phyloP scores from a whole-genome alignment of 2,797 vertebrate genomes.

The Bufotes viridis region DNA sequence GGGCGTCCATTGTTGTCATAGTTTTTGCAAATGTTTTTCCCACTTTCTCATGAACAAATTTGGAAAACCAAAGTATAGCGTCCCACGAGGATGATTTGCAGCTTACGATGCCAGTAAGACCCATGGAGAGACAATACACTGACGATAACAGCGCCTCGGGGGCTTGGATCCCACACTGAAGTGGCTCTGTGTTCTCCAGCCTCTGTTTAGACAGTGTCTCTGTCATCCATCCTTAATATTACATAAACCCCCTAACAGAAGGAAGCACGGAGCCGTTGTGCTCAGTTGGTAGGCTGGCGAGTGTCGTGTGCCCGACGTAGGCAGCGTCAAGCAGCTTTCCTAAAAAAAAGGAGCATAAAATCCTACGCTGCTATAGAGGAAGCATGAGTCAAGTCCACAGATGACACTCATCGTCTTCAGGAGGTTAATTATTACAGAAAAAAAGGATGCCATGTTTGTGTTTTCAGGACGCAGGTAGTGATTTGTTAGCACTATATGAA shows the following conservation, averaged over 20 bases:
- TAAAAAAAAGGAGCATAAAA: not conserved
- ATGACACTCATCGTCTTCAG: conserved; percentile 41
- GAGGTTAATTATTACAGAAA: conserved; percentile 57
- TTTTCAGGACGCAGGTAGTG: conserved; percentile 73
- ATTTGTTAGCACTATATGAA: conserved; percentile 71
- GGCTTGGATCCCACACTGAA: conserved; percentile 21
- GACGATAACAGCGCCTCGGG: not conserved
- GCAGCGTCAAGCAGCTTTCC: not conserved
- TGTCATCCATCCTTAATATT: conserved; percentile 18
- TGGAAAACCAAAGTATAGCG: not conserved
- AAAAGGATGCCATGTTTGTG: conserved; percentile 60
- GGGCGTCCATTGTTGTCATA: not conserved
- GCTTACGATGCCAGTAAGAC: conserved; percentile 1
- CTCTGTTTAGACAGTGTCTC: not conserved
- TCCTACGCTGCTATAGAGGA: conserved; percentile 38
- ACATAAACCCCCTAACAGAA: conserved; percentile 6
- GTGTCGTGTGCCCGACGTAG: conserved; percentile 7
- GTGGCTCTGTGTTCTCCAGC: not conserved
- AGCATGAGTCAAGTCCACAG: conserved; percentile 24
- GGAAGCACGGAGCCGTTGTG: not conserved
- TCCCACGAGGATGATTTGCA: conserved; percentile 4
- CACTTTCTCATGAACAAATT: conserved; percentile 9
- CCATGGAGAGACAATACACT: conserved; percentile 15
- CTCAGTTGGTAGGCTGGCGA: not conserved
- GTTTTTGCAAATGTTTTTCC: not conserved